Base-by-base conservation (phyloP, 2,797 vertebrate genomes). In the Crypturellus tataupa region DNA sequence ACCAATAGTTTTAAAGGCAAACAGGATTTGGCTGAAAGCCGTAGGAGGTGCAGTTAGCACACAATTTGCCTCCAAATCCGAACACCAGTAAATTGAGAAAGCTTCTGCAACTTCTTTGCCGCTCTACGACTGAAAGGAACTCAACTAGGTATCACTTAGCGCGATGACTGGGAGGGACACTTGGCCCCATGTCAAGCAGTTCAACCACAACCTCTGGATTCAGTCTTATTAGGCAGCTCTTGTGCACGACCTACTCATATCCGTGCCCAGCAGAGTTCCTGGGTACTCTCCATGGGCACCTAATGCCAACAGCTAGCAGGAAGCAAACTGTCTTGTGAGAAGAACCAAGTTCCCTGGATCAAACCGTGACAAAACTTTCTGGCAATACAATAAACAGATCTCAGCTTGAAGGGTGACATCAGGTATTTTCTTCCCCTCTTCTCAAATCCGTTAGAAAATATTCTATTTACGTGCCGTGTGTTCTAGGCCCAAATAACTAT, bases 21-120 rank as follows among this genome's bases (percentile, higher is more conserved):
- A 40, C 39, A 82, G 58, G 44, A 88, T 67, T 64, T 82, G 56
- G 35, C 62, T 67, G 67, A 71, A 92, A 87, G 85, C n/a, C 37
- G 35, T 24, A 68, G 39, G 80, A 77, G 27, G 9, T 49, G 49
- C 64, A 89, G 27, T 3, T 64, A 46, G 79, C 29, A 31, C 0
- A 2, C 89, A 56, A 23, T 42, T 67, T 49, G 31, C 40, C 37
- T 90, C 39, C 42, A 81, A 79, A 84, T 39, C 10, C 12, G 8
- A 83, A 64, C 11, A n/a, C 13, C 51, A 40, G 21, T 5, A 71
- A 75, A 27, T n/a, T 64, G 25, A 60, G 42, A 40, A 49, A 85
- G 35, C 11, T 67, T 35, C 67, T 73, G 23, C 44, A 81, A n/a
- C 37, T 81, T 78, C 33, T 33, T 10, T 76, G n/a, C 40, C 69